Conservation (phyloP, 1,140 invertebrate species). For the Triops longicaudatus region DNA sequence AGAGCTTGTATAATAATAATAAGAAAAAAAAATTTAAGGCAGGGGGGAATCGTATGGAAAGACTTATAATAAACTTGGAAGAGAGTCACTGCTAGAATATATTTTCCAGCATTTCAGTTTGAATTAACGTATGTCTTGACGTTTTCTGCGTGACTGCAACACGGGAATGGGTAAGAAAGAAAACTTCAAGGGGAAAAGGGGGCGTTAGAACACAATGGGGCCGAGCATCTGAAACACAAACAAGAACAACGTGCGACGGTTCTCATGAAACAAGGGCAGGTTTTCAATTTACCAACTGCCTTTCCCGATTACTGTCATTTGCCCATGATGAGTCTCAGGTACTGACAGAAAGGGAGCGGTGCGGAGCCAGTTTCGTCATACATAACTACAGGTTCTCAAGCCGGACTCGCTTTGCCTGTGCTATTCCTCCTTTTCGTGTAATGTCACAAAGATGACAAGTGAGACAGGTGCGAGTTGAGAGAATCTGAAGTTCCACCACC, state of each 20-base stretch:
- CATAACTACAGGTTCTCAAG: constrained; percentile 2
- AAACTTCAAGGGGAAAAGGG: not conserved
- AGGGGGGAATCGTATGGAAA: too few relatives aligned
- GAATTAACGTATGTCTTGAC: not conserved
- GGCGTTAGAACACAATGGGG: not conserved
- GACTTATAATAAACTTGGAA: not conserved
- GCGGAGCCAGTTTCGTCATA: not conserved
- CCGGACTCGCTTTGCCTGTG: not conserved
- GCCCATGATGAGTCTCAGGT: constrained; percentile 2
- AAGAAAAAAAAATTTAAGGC: too few relatives aligned
- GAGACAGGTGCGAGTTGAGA: not conserved
- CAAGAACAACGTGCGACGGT: constrained; percentile 5
- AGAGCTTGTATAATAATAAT: too few relatives aligned
- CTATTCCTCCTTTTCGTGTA: not conserved
- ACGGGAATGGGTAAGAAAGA: not conserved
- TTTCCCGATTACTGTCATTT: constrained; percentile 3
- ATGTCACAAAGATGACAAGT: not conserved
- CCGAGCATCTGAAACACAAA: not conserved
- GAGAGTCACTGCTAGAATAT: not conserved
- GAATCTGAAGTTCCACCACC: not conserved
- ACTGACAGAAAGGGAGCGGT: not conserved
- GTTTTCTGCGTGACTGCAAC: not conserved
- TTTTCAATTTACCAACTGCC: constrained; percentile 15
- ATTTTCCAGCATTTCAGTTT: constrained; percentile 3
- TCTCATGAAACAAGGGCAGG: not conserved